Base-by-base conservation (phyloP, 1,140 invertebrate species). In the Papilio polyxenes region DNA sequence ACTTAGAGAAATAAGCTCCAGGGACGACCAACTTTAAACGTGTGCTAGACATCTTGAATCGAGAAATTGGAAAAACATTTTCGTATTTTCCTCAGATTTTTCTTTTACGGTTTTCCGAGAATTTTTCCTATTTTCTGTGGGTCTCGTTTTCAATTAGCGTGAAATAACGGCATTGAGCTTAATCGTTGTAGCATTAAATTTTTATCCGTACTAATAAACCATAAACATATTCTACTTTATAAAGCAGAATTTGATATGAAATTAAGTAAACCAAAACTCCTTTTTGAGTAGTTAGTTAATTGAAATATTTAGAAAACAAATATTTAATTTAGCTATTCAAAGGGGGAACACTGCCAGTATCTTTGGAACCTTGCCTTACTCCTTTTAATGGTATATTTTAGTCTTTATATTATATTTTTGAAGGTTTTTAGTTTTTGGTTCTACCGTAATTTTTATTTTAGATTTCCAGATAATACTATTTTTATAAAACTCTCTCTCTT, bases 1-100 rank as follows among this genome's bases (percentile, higher is more conserved):
- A 69, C 65, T 69, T 69, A 11, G 65, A 10, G 65, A 69, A 69
- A 69, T 69, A 69, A 69, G 65, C 31, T 37, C 65, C 23, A 8
- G 59, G 31, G 31, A 69, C 56, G 9, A 69, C 4, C 23, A 69
- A 69, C 23, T 69, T 69, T 69, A 69, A 69, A 37, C 65, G 65
- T 69, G 65, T 69, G 31, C 65, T 37, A 69, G 65, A 69, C 65
- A 31, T 69, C 65, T 69, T 5, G 9, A 69, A 69, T 15, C 23
- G 65, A 69, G 65, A 69, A 69, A 69, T 69, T 69, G 65, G 65
- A 15, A 69, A 62, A 69, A 69, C 37, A 69, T 69, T 69, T 37
- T 69, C 65, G 65, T 69, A 17, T 69, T 69, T 69, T 65, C 62
- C 62, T 65, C 11, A 40, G 65, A 37, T 31, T 69, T 69, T 69